A percentile compares a stretch with the other conserved stretches of the same genome.
phyloP scores from a whole-genome alignment of 1,140 invertebrate species.

The Heliconius himera region DNA sequence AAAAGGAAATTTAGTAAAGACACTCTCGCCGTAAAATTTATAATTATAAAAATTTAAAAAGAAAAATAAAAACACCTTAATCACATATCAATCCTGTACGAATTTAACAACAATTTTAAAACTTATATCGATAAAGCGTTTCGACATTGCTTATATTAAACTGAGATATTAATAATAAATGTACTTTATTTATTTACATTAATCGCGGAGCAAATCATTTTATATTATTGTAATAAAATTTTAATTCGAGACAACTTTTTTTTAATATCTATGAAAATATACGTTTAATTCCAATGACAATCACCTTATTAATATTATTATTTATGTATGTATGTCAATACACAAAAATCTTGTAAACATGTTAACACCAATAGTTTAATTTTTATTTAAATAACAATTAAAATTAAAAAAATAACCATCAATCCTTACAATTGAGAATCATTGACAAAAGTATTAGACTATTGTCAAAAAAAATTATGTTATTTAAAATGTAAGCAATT shows the following conservation, averaged over 20 bases:
- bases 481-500: too few relatives aligned
- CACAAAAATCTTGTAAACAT: constrained; percentile 6
- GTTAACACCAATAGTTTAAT: background rate
- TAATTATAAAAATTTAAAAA: background rate
- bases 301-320: constrained; percentile 3
- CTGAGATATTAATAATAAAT: background rate
- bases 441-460: background rate
- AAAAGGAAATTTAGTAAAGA: background rate
- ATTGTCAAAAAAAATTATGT: too few relatives aligned
- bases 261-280: background rate
- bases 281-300: background rate
- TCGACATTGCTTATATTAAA: background rate
- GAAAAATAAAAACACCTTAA: background rate
- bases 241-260: background rate
- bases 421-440: background rate
- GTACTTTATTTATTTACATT: background rate
- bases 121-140: constrained; percentile 8
- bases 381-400: background rate
- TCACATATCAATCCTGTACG: constrained; percentile 7
- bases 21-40: background rate
- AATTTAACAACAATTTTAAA: background rate
- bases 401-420: background rate
- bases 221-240: background rate
- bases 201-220: background rate
- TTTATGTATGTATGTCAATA: background rate